Conservation (phyloP, 2,888 invertebrate species). For the Dynastes tityus region DNA sequence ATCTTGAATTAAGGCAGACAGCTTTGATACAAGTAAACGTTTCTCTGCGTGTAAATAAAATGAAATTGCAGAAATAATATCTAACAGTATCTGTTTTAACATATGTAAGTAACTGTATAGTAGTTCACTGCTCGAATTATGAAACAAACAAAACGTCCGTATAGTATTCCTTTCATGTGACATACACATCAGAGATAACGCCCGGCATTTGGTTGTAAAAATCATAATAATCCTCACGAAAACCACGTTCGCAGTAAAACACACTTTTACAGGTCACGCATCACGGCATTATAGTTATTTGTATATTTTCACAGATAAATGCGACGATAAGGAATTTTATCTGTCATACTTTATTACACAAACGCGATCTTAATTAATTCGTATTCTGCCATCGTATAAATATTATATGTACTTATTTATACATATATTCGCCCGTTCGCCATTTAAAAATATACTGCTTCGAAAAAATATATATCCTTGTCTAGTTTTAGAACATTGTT, state of each 20-base stretch:
- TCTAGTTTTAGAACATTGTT: constrained; percentile 52
- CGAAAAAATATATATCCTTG: constrained; percentile 47
- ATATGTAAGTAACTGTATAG: too few relatives aligned
- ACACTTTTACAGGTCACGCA: constrained; percentile 33
- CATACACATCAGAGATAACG: too few relatives aligned
- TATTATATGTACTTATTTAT: constrained; percentile 4
- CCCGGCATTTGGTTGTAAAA: not conserved
- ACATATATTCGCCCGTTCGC: constrained; percentile 5
- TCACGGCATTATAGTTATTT: constrained; percentile 33
- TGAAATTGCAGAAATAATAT: too few relatives aligned
- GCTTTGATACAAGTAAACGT: too few relatives aligned
- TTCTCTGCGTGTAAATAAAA: too few relatives aligned
- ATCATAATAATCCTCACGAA: constrained; percentile 21
- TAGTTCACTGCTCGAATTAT: not conserved
- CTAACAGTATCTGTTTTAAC: too few relatives aligned
- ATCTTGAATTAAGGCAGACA: too few relatives aligned
- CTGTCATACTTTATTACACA: constrained; percentile 29
- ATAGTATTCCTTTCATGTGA: not conserved
- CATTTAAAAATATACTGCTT: constrained; percentile 19
- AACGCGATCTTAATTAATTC: constrained; percentile 40
- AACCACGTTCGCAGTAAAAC: constrained; percentile 16
- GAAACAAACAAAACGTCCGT: not conserved
- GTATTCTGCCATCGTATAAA: not conserved
- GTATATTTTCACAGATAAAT: constrained; percentile 46
- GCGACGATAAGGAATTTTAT: constrained; percentile 47